Percentiles rank a stretch among this genome's conserved stretches.
Conservation (phyloP, 2,888 invertebrate species). For the Adela reaumurella region DNA sequence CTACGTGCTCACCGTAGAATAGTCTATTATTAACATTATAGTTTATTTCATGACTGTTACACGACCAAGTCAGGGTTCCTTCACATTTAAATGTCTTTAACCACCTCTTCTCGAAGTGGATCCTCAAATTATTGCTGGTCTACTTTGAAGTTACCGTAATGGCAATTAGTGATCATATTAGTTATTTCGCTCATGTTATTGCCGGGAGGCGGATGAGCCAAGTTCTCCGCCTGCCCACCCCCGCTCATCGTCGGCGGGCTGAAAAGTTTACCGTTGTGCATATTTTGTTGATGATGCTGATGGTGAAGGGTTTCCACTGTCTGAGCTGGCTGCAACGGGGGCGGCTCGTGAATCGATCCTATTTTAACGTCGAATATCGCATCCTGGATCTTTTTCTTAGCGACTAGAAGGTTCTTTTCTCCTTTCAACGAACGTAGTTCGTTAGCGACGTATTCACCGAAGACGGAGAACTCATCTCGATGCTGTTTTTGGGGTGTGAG, state of each 20-base stretch:
- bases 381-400: conserved; percentile 60
- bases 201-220: conserved; percentile 29
- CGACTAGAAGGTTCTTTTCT: conserved; percentile 50
- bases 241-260: conserved; percentile 28
- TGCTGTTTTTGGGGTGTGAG: conserved; percentile 17
- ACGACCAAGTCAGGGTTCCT: no score
- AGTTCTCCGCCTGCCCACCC: conserved; percentile 31
- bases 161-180: conserved; percentile 34
- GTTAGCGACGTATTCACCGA: conserved; percentile 60
- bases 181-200: conserved; percentile 36
- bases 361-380: conserved; percentile 60
- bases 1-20: no score
- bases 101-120: conserved; percentile 38
- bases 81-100: conserved; percentile 17
- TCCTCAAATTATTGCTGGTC: conserved; percentile 41
- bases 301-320: conserved; percentile 25
- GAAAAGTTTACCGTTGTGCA: conserved; percentile 31
- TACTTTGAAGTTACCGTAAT: conserved; percentile 44
- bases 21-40: no score
- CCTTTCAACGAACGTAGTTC: conserved; percentile 54
- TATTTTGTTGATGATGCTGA: conserved; percentile 20
- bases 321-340: conserved; percentile 17
- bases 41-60: no score
- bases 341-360: conserved; percentile 44
- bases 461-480: conserved; percentile 55